Evolutionary conservation across 2,797 vertebrate species (phyloP).

Genomic region (Premnoplex brunnescens): DNA sequence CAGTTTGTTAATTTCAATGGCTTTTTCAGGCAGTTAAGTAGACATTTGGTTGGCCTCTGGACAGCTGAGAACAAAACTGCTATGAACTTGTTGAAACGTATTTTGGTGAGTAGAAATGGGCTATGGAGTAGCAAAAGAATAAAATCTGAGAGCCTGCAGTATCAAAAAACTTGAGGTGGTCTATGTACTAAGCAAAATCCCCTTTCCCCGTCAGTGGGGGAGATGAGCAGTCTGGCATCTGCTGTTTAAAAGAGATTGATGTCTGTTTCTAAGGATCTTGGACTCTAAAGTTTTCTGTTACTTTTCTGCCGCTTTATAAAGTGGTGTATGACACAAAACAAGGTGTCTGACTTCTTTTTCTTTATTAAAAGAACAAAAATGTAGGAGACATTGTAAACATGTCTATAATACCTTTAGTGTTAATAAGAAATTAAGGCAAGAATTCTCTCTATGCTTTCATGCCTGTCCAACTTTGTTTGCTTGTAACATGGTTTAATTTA

Average conservation of each 20-base stretch:
- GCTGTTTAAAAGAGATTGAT: background rate
- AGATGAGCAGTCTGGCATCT: background rate
- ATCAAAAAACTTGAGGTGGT: background rate
- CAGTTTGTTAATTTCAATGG: conserved; percentile 39
- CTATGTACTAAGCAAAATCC: background rate
- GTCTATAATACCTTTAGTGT: background rate
- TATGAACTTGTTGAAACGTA: conserved; percentile 94
- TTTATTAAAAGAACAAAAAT: background rate
- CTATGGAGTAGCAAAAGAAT: background rate
- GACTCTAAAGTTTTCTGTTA: background rate
- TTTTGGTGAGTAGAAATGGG: conserved; percentile 82
- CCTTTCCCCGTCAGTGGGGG: background rate
- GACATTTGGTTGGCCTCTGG: conserved; percentile 97
- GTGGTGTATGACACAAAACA: background rate
- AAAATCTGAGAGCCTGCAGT: background rate
- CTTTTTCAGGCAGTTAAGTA: conserved; percentile 92
- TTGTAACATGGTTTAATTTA: background rate
- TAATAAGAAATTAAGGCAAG: background rate
- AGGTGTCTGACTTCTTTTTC: background rate
- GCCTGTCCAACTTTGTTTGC: background rate
- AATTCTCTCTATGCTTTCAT: background rate
- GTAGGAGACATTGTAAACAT: background rate
- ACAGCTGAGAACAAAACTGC: conserved; percentile 95
- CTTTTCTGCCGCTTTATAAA: background rate
- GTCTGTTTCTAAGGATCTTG: background rate